Evolutionary conservation across 1,140 invertebrate genomes (phyloP), one percentile per base, ranked within the genome.

Genomic region (Drosophila equinoxialis): DNA sequence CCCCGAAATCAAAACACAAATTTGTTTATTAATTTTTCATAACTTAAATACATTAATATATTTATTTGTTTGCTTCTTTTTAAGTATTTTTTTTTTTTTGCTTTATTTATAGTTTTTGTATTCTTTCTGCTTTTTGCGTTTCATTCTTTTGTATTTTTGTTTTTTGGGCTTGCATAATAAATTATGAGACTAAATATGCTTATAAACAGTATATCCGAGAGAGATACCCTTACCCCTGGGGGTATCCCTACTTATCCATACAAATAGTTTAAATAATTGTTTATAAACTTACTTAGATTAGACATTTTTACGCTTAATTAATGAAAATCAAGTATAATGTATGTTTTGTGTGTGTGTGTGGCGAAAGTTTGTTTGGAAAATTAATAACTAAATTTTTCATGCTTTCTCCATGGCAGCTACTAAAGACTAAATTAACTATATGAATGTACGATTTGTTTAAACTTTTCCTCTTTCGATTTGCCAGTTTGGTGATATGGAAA

Each of bases 21-120:
- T 79, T 42, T 55, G 65, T 71, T 89, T 90, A 89, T 84, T 89
- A 89, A 90, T 89, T 89, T 87, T 89, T 84, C 84, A 89, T 89
- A 89, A 90, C 85, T 89, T 89, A 89, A 89, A 89, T 89, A 89
- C 84, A 90, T 87, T 72, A 81, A 51, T 63, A 45, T 63, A 63
- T 63, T 78, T 78, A 74, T 65, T 67, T 60, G 23, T 60, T 60
- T 41, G 14, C 11, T 55, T 58, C 59, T 78, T 41, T 77, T 74
- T 79, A 68, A 72, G 23, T 85, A 51, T 57, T 71, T 75, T 39
- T 39, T 39, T 39, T 68, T 73, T 67, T 64, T 79, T 77, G 73
- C 68, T 82, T 55, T 63, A 71, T 64, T 75, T 72, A 66, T 58
- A 71, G 76, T 67, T 67, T 61, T 85, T 85, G 35, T 78, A 60